Percentiles rank a stretch among this genome's conserved stretches.
Conservation (phyloP, 2,797 vertebrate genomes). For the Crenuchus spilurus region DNA sequence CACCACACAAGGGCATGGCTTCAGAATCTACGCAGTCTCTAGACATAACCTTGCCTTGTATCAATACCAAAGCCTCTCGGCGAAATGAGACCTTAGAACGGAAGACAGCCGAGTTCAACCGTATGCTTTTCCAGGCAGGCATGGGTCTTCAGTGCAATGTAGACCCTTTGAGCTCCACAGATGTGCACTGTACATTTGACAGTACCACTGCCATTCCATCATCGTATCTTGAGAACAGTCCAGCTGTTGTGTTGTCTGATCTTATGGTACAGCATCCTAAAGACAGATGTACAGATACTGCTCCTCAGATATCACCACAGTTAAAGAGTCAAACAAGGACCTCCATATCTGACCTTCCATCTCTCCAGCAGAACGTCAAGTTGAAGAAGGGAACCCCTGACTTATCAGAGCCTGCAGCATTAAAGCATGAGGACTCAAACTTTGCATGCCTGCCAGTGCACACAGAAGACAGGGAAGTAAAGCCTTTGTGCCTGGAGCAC, state of each 20-base stretch:
- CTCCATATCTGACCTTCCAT: constrained; percentile 39
- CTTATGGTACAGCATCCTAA: constrained; percentile 18
- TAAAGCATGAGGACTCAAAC: constrained; percentile 57
- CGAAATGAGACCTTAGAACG: constrained; percentile 88
- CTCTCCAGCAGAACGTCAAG: constrained; percentile 55
- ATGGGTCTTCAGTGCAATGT: constrained; percentile 72
- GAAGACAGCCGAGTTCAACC: constrained; percentile 94
- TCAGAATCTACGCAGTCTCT: constrained; percentile 62
- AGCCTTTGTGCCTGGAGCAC: constrained; percentile 52
- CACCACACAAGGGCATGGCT: constrained; percentile 47
- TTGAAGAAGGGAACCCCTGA: constrained; percentile 48
- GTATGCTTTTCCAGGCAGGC: constrained; percentile 89
- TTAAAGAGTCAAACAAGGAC: constrained; percentile 41
- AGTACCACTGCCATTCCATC: constrained; percentile 26
- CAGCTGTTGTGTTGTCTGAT: constrained; percentile 29
- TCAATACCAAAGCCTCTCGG: constrained; percentile 61
- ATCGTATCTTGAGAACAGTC: constrained; percentile 43
- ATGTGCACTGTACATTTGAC: constrained; percentile 43
- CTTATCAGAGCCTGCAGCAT: constrained; percentile 51
- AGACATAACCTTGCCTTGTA: constrained; percentile 58
- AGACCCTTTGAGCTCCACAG: constrained; percentile 61
- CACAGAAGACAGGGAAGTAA: constrained; percentile 54
- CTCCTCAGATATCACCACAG: constrained; percentile 7
- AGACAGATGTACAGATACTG: not conserved
- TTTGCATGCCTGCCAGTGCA: constrained; percentile 60